Base-by-base conservation (phyloP, 1,140 invertebrate species). In the Brachionus rotundiformis region DNA sequence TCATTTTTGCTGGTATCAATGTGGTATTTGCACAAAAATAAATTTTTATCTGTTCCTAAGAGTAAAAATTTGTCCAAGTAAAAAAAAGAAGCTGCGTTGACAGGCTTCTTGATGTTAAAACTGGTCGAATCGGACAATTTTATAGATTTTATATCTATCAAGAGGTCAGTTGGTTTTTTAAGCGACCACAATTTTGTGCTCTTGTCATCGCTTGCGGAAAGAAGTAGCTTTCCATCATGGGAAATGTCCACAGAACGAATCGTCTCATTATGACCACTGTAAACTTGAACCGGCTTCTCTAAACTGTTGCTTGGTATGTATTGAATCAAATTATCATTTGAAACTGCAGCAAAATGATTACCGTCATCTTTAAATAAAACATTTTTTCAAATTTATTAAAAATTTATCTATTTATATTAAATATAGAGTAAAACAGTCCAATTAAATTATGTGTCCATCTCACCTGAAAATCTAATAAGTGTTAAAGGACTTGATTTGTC, bases 41-140 rank as follows among this genome's bases (percentile, higher is more conserved):
- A 65, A 25, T 68, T 81, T 79, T 85, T 86, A 33, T 86, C 87
- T 61, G 83, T 84, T 29, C 86, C 83, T 31, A 87, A 11, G 5
- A 89, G 61, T 10, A 89, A 84, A 83, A 89, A 89, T 68, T 87
- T 86, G 82, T 89, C 88, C 84, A 89, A 85, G 81, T 88, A 89
- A 82, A 86, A 89, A 84, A 89, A 89, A 83, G 87, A 86, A 13
- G 84, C 86, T 84, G 83, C 83, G 10, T 83, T 84, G 7, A 88
- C 83, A 81, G 85, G 85, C 71, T 86, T 86, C 16, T 73, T 75
- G 61, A 86, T 87, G 1, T 65, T 44, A 10, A 79, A 65, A 82
- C 85, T 85, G n/a, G 83, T 84, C 47, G 41, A 10, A 63, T 41
- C 71, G 25, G 33, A 41, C 7, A 63, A 27, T 11, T 65, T 65